Evolutionary conservation across 2,888 invertebrate genomes (phyloP), one percentile per base, ranked within the genome.

Genomic region (Amphipoea lucens): DNA sequence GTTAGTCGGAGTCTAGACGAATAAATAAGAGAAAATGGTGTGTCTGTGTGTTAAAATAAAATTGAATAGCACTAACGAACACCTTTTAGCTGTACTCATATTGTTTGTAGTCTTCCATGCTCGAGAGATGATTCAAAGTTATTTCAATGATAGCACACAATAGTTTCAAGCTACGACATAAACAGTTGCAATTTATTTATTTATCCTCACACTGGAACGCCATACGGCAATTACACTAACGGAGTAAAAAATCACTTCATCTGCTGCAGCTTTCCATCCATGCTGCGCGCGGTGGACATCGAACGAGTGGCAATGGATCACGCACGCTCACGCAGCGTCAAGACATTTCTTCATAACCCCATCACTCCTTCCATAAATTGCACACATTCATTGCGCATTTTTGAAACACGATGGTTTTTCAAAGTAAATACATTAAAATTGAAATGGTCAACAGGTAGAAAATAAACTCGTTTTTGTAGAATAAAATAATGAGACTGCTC

Each of bases 1-100:
- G 65, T 75, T 69, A 54, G 36, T 51, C 51, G 51, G 12, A 78
- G 89, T 81, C 89, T 87, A 83, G 86, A 85, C 89, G 70, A 70
- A 79, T 84, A 82, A 85, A 88, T 78, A 81, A 73, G 23, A 67
- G 51, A 74, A 57, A 79, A 83, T 76, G 48, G 54, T 77, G 12
- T 14, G 29, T 86, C 51, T 77, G 67, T 72, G 45, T 79, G 36
- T 65, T 78, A 72, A 75, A 82, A 51, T 72, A 67, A 65, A 66
- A 79, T 57, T 60, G 36, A 66, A 63, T 67, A 60, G 20, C 54
- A 60, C 48, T 51, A 51, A 73, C 4, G 67, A 72, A 29, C 17
- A 73, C 12, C 14, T 81, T 68, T 73, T 75, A 72, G 85, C 62
- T 45, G n/a, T 36, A 42, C 20, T 42, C 29, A 57, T 65, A 77